phyloP scores from a whole-genome alignment of 2,113 vertebrate species.

The Brachypodius melanocephalos region DNA sequence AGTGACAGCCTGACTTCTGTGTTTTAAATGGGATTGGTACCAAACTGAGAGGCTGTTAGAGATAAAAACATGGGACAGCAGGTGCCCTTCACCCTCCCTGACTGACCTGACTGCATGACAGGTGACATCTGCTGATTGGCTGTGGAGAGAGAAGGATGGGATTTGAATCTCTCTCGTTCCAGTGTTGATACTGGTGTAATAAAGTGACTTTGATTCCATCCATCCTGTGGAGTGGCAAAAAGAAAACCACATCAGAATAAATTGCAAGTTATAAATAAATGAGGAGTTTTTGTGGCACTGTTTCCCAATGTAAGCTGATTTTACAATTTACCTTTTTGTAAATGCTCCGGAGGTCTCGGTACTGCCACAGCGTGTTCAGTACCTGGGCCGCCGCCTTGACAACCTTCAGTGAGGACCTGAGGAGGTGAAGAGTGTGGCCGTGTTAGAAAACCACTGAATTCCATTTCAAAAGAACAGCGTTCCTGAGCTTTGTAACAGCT shows the following conservation, averaged over 20 bases:
- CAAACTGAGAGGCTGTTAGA: background rate
- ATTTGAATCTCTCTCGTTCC: conserved; percentile 93
- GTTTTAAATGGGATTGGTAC: background rate
- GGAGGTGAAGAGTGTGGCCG: background rate
- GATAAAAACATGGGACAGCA: background rate
- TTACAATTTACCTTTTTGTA: conserved; percentile 91
- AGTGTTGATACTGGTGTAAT: conserved; percentile 94
- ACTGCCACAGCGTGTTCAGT: conserved; percentile 96
- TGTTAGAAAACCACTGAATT: background rate
- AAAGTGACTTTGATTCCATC: conserved; percentile 99
- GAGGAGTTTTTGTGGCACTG: background rate
- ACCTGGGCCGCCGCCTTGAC: conserved; percentile 97
- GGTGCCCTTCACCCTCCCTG: background rate
- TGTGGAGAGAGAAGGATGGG: conserved; percentile 89
- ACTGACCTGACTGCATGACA: conserved; percentile 89
- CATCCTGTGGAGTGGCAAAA: conserved; percentile 79
- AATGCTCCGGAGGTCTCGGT: conserved; percentile 94
- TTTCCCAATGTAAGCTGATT: background rate
- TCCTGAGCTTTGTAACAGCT: background rate
- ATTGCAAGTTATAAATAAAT: background rate
- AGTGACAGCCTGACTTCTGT: too few species aligned
- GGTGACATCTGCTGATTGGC: conserved; percentile 92
- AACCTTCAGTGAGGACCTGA: conserved; percentile 93
- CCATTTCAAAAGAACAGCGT: background rate
- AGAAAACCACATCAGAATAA: background rate